Base-by-base conservation (phyloP, 2,888 invertebrate species). In the Poecilus cupreus region DNA sequence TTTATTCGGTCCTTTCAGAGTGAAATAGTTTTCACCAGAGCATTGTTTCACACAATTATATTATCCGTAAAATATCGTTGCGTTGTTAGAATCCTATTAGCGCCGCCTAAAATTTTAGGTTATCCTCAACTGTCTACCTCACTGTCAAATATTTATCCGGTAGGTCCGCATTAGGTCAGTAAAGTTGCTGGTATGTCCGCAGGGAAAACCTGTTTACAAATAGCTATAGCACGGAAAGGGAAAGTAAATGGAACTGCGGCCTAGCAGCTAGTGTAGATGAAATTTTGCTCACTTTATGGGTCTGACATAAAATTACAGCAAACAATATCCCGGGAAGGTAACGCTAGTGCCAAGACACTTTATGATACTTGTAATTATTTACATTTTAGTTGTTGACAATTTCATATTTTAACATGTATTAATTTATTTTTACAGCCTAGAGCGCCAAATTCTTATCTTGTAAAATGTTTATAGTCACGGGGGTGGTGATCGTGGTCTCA, bases 271-370 rank as follows among this genome's bases (percentile, higher is more conserved):
- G 37, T 18, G 6, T 51, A 75, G 74, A 51, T 75, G 74, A 49
- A 75, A 49, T 68, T 75, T 75, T 51, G 49, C 32, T 75, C 74
- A 75, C 49, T 75, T 75, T 75, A 75, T 75, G 51, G 68, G 64
- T 13, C 74, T 26, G 16, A 49, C 26, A 26, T 49, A 75, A 75
- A 75, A 68, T 68, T 68, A 68, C 68, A 13, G 18, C 18, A 68
- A 39, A 75, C 74, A 75, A 46, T 75, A 75, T 22, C 22, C 74
- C n/a, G 72, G n/a, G 51, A 75, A 51, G 24, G 49, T 75, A 22
- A 26, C 46, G 13, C 8, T 6, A 26, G 16, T 10, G 4, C 10
- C 22, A 49, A 16, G 68, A 68, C 39, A 3, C 13, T 68, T 68
- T 68, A 37, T 68, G 39, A 39, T 68, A 68, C 11, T 8, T 39